Base-by-base conservation (phyloP, 2,888 invertebrate species). In the Hyposoter dolosus region DNA sequence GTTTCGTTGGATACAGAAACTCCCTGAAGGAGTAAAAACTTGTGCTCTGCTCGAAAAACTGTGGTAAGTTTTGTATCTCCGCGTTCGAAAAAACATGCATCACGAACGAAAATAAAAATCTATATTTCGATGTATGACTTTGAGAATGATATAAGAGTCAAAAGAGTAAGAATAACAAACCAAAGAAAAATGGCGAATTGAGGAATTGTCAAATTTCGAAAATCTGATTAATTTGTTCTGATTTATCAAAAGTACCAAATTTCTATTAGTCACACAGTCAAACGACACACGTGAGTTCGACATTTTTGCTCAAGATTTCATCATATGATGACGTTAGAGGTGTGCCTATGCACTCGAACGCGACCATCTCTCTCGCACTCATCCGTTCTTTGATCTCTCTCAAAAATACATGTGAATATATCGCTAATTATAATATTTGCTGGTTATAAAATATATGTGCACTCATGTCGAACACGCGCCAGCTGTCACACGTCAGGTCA, bases 401-500 rank as follows among this genome's bases (percentile, higher is more conserved):
- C 15, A 28, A 28, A 60, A 15, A 60, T 60, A 5, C 10, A 28
- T 60, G 28, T 60, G 10, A 19, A 23, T 35, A 65, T 35, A 47
- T 50, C 35, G 72, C 72, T 74, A 74, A 74, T 50, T 50, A 77
- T 71, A 71, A 69, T 60, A 60, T 45, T 28, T 35, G 15, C 19
- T 28, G 23, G n/a, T 47, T 50, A 23, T 10, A 28, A 32, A 40
- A 40, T 60, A 9, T 66, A 68, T 60, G 15, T 63, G 15, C 32
- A 10, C 45, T 28, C n/a, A 12, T 63, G 40, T 60, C 69, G 68
- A 69, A 15, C 23, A 78, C n/a, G 45, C 28, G 47, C 50, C 74
- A 83, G 69, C 45, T 69, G 85, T 76, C 53, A 80, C 76, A 72
- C 76, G 69, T 50, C 75, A 69, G 75, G 69, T 82, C 79, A 71